Evolutionary conservation across 2,797 vertebrate genomes (phyloP), one percentile per base, ranked within the genome.

Genomic region (Erethizon dorsatum): DNA sequence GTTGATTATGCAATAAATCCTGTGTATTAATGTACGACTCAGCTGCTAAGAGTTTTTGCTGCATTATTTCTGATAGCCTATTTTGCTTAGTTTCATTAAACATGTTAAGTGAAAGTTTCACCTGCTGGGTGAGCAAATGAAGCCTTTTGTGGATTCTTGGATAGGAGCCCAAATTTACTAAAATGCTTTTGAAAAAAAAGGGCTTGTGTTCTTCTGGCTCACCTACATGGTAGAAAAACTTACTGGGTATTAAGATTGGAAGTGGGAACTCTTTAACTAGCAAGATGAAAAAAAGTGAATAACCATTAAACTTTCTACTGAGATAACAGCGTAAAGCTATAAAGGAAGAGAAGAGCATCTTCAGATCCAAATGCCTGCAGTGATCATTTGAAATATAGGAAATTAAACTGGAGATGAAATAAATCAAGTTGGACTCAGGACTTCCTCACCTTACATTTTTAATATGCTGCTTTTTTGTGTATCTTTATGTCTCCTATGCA

Each of bases 281-380:
- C 45, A 90, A 97, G 69, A 0, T 0, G 47, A 80, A 96, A 95
- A 56, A 52, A 67, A 73, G 6, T 24, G 12, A 91, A 85, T 87
- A 50, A 94, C 93, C 95, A 79, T 45, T 97, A 97, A 94, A 71
- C 67, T 92, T 73, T 95, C 97, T 92, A 93, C 26, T 14, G 24
- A 97, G 15, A 97, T 24, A 63, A 50, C 2, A 78, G 14, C 88
- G 86, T 89, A 91, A 33, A 57, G 83, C 88, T 83, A 90, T 83
- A 96, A 37, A 84, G 63, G 65, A 95, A 69, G n/a, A 93, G 75
- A 94, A 94, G 77, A 88, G 22, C 87, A 93, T 92, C 94, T 80
- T 91, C 56, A 96, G 97, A 95, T 80, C 57, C 26, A 95, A 83
- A 37, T 94, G 45, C 89, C 78, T 82, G 24, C 52, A 93, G 6